These are phyloP conservation scores for Uloborus diversus DNA, from an alignment of 1,140 invertebrate species.

Conservation along the genomic window DNA sequence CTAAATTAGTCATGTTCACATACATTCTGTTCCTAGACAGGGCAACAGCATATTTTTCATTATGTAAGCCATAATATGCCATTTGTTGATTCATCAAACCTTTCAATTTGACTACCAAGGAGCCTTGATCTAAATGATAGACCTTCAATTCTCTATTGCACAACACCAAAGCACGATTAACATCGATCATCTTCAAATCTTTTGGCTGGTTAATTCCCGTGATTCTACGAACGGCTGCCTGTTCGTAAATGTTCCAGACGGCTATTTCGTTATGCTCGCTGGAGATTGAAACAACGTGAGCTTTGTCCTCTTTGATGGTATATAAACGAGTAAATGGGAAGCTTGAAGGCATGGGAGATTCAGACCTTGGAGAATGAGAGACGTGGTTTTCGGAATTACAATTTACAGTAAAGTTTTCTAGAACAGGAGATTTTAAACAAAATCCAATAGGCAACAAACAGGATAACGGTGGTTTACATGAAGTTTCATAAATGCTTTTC, in stretches of 20 bases:
- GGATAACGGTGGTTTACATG: conserved; percentile 47
- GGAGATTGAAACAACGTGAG: conserved; percentile 76
- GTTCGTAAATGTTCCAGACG: conserved; percentile 73
- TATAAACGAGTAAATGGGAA: conserved; percentile 49
- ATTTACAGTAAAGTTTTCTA: not conserved
- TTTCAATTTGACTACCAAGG: conserved; percentile 77
- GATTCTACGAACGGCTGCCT: conserved; percentile 74
- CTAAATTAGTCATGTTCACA: conserved; percentile 87
- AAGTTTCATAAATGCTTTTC: conserved; percentile 63
- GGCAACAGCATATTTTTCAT: conserved; percentile 79
- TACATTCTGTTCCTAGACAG: conserved; percentile 88
- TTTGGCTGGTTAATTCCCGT: conserved; percentile 65
- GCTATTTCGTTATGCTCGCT: conserved; percentile 78
- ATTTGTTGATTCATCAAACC: conserved; percentile 92
- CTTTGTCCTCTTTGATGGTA: conserved; percentile 67
- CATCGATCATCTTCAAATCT: conserved; percentile 68
- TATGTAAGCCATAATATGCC: conserved; percentile 86
- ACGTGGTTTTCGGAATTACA: conserved; percentile 28
- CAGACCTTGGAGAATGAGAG: conserved; percentile 5
- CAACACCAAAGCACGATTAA: conserved; percentile 78
- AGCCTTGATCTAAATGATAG: conserved; percentile 80
- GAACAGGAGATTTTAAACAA: conserved; percentile 53
- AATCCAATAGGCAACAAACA: conserved; percentile 51
- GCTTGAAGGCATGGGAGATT: conserved; percentile 4
- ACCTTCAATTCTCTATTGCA: conserved; percentile 81